These are phyloP conservation scores for Calameuta idolon DNA, from an alignment of 2,888 invertebrate species.

Conservation along the genomic window DNA sequence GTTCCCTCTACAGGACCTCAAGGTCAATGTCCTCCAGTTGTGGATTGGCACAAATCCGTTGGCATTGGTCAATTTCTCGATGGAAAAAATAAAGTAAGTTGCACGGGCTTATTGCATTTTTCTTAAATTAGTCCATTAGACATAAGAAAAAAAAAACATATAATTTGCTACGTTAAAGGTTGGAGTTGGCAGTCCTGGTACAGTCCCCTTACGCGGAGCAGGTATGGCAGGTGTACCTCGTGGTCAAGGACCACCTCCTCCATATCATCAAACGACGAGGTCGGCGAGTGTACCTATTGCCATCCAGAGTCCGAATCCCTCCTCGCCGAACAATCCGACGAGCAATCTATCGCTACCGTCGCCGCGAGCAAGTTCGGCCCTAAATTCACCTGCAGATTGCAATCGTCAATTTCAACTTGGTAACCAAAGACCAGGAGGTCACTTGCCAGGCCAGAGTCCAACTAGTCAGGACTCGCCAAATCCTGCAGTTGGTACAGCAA, in stretches of 20 bases:
- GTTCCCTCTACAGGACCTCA: constrained; percentile 55
- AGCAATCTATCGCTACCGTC: constrained; percentile 81
- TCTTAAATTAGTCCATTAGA: not conserved
- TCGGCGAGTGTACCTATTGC: constrained; percentile 82
- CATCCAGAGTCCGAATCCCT: constrained; percentile 79
- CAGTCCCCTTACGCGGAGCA: constrained; percentile 57
- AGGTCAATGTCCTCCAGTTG: constrained; percentile 67
- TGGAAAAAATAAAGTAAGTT: constrained; percentile 72
- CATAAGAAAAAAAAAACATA: not conserved
- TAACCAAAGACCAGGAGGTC: constrained; percentile 56
- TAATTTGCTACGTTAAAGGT: constrained; percentile 30
- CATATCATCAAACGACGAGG: constrained; percentile 80
- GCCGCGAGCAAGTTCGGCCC: constrained; percentile 76
- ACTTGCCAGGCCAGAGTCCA: constrained; percentile 74
- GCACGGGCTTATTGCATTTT: not conserved
- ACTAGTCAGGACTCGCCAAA: constrained; percentile 74
- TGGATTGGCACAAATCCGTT: constrained; percentile 93
- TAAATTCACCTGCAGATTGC: constrained; percentile 78
- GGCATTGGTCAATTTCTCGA: constrained; percentile 90
- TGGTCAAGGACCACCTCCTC: constrained; percentile 82
- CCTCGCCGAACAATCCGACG: constrained; percentile 79
- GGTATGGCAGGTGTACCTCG: constrained; percentile 67
- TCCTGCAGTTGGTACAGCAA: constrained; percentile 46
- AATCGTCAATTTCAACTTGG: constrained; percentile 69
- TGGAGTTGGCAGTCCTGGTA: constrained; percentile 53